Conservation (phyloP, 2,888 invertebrate genomes). For the Lithophane ornitopus region DNA sequence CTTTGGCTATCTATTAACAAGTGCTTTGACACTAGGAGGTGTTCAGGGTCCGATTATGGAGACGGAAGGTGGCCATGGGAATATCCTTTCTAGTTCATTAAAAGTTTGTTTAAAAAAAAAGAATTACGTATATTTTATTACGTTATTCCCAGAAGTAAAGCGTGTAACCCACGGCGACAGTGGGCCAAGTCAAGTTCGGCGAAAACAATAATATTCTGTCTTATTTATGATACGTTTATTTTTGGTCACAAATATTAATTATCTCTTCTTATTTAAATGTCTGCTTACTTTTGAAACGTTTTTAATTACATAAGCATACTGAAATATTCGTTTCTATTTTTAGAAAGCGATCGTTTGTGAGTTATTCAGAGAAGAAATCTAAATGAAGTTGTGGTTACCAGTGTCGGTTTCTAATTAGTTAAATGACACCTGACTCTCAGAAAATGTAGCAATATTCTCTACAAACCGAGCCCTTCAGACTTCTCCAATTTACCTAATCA, state of each 20-base stretch:
- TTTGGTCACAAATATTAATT: background rate
- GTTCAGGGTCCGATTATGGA: too few species aligned
- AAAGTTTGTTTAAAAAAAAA: too few species aligned
- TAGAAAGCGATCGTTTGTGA: background rate
- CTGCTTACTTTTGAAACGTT: background rate
- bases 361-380: background rate
- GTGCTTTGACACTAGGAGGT: too few species aligned
- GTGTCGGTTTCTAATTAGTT: background rate
- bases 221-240: background rate
- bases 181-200: background rate
- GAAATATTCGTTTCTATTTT: background rate
- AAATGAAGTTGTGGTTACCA: background rate
- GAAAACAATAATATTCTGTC: background rate
- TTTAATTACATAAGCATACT: background rate
- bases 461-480: background rate
- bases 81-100: too few species aligned
- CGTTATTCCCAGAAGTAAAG: background rate
- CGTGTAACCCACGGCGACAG: background rate
- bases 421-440: background rate
- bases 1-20: too few species aligned
- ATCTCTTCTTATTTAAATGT: background rate
- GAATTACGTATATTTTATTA: too few species aligned
- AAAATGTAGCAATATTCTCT: slow-evolving; percentile 12
- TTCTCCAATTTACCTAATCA: slow-evolving; percentile 18
- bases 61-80: too few species aligned